Conservation (phyloP, 2,888 invertebrate genomes). For the Drosophila maculinotata region DNA sequence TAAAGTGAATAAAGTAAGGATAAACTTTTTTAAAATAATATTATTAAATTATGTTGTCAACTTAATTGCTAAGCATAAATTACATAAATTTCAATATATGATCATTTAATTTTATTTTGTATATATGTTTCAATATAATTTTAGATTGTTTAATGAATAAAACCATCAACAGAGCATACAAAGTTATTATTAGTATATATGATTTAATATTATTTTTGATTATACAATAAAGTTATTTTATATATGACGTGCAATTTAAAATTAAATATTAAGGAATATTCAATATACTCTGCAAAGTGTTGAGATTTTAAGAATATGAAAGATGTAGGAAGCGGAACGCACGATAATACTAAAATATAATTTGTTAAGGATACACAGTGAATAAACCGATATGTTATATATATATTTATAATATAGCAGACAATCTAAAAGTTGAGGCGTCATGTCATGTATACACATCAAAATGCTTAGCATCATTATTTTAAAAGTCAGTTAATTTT, state of each 20-base stretch:
- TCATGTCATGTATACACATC: too few species aligned
- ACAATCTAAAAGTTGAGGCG: too few species aligned
- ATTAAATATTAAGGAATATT: conserved; percentile 33
- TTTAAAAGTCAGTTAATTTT: not conserved
- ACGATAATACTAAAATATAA: not conserved
- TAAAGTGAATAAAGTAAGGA: conserved; percentile 40
- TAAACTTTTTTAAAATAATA: conserved; percentile 32
- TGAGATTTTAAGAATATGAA: not conserved
- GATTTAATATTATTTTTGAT: conserved; percentile 18
- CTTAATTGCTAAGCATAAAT: conserved; percentile 43
- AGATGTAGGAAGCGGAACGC: conserved; percentile 26
- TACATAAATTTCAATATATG: conserved; percentile 23
- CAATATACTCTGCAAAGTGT: conserved; percentile 21
- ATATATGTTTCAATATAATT: conserved; percentile 34
- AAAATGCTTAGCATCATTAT: not conserved
- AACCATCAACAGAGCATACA: conserved; percentile 39
- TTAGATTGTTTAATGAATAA: conserved; percentile 54
- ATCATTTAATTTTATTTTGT: conserved; percentile 3
- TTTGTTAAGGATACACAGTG: not conserved
- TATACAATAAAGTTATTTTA: conserved; percentile 15
- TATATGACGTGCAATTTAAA: conserved; percentile 43
- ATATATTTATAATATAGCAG: not conserved
- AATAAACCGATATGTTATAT: not conserved
- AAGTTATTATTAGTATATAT: conserved; percentile 19
- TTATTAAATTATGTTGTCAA: conserved; percentile 19